Base-by-base conservation (phyloP, 2,888 invertebrate species). In the Punctoribates punctum region DNA sequence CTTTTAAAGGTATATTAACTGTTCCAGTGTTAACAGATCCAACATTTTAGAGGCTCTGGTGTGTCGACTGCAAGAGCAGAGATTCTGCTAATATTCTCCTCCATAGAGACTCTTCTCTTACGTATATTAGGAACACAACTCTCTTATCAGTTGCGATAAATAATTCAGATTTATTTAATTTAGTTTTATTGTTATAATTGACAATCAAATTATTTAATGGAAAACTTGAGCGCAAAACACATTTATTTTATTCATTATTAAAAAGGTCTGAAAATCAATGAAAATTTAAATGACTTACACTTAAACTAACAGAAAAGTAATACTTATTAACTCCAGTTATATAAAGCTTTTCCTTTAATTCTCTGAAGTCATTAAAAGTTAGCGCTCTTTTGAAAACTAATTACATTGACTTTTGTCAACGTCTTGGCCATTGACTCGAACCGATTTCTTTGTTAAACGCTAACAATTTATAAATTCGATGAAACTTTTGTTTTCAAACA, bases 171-270 rank as follows among this genome's bases (percentile, higher is more conserved):
- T 70, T 70, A 70, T 70, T 70, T 70, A 70, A 70, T 70, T 70
- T 46, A 70, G 9, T 70, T 70, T 70, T 70, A 70, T 70, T 70
- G 70, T 70, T n/a, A 70, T 70, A 70, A 70, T 70, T 70, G 70
- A 70, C 70, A 46, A 62, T 70, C 70, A 70, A 70, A 70, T 70
- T 70, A 70, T 46, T 70, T 70, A 70, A 70, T 46, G 70, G 70
- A 42, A 70, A 70, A 70, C 38, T 70, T 70, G 11, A 46, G 23
- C 70, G n/a, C 34, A 15, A 70, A 70, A 46, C 20, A 5, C 23
- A 70, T 70, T 70, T 70, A 46, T 70, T 70, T 70, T 70, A 46
- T 46, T 25, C 23, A 20, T 70, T 70, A 70, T 70, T 70, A 42
- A 70, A 38, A 70, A 20, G 34, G 17, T 38, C 13, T 65, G 1